Evolutionary conservation across 2,888 invertebrate species (phyloP).

Genomic region (Phengaris alcon): DNA sequence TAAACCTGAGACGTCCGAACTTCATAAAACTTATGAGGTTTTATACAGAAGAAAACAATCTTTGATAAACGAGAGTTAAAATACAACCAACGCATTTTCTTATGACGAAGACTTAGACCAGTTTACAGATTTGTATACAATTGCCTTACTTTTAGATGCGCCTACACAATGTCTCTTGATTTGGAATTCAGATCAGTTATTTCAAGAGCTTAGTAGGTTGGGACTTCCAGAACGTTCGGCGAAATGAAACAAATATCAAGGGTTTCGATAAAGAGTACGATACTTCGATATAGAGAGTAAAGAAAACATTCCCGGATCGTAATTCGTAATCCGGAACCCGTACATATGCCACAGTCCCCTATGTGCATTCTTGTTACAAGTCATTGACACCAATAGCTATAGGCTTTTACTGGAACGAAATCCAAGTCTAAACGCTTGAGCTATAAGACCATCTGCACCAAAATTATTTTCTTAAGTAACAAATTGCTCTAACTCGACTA

Average conservation of each 20-base stretch:
- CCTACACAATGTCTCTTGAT: not conserved
- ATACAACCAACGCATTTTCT: slow-evolving; percentile 19
- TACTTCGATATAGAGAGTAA: no score
- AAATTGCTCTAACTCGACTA: no score
- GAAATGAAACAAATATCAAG: not conserved
- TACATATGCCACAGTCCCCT: not conserved
- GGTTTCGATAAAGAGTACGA: not conserved
- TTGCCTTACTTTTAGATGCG: not conserved
- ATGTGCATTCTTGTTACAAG: not conserved
- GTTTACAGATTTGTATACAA: slow-evolving; percentile 20
- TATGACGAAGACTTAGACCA: slow-evolving; percentile 11
- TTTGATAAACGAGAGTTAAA: not conserved
- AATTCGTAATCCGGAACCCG: not conserved
- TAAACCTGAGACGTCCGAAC: no score
- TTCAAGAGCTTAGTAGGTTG: not conserved
- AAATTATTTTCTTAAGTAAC: no score
- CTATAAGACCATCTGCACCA: no score
- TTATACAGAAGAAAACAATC: not conserved
- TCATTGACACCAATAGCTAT: not conserved
- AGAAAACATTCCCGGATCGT: not conserved
- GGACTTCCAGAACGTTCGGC: not conserved
- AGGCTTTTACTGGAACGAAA: not conserved
- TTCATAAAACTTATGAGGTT: no score
- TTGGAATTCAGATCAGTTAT: not conserved
- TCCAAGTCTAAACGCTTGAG: no score